Percentiles rank a stretch among this genome's conserved stretches.
These are phyloP conservation scores for Brachionus rubens DNA, from an alignment of 1,140 invertebrate species.

Conservation along the genomic window DNA sequence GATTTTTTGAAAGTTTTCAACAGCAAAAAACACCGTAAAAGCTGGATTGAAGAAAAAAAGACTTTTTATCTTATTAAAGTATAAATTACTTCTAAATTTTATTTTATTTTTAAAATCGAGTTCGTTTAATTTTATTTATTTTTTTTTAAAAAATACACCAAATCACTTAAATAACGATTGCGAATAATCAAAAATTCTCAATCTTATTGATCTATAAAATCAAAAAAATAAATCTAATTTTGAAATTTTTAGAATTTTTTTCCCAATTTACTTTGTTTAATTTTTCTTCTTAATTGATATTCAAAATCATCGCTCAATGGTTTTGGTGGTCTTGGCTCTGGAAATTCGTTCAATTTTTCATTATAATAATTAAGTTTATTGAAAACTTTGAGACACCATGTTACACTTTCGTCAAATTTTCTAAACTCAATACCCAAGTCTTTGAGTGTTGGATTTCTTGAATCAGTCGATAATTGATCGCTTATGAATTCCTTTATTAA, in stretches of 20 bases:
- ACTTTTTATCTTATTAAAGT: too few relatives aligned
- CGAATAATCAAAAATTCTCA: too few relatives aligned
- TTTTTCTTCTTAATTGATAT: conserved; percentile 42
- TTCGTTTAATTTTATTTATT: too few relatives aligned
- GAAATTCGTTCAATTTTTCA: conserved; percentile 45
- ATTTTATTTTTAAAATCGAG: too few relatives aligned
- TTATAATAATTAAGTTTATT: conserved; percentile 38
- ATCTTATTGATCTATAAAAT: conserved; percentile 1
- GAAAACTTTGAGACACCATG: conserved; percentile 37
- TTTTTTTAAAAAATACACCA: too few relatives aligned
- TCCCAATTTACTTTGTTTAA: conserved; percentile 22
- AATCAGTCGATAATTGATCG: conserved; percentile 15
- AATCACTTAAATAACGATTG: too few relatives aligned
- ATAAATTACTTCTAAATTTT: too few relatives aligned
- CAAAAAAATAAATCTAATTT: neutral
- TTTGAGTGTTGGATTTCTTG: conserved; percentile 21
- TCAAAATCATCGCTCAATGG: conserved; percentile 44
- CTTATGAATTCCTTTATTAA: conserved; percentile 28
- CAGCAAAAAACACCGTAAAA: too few relatives aligned
- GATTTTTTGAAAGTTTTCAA: too few relatives aligned
- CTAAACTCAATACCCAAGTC: conserved; percentile 5
- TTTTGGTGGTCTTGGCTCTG: conserved; percentile 40
- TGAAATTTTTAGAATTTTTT: neutral
- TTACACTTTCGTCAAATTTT: conserved; percentile 35
- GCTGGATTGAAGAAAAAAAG: too few relatives aligned